Percentiles rank a stretch among this genome's conserved stretches.
phyloP scores from a whole-genome alignment of 2,797 vertebrate species.

The Falco novaeseelandiae region DNA sequence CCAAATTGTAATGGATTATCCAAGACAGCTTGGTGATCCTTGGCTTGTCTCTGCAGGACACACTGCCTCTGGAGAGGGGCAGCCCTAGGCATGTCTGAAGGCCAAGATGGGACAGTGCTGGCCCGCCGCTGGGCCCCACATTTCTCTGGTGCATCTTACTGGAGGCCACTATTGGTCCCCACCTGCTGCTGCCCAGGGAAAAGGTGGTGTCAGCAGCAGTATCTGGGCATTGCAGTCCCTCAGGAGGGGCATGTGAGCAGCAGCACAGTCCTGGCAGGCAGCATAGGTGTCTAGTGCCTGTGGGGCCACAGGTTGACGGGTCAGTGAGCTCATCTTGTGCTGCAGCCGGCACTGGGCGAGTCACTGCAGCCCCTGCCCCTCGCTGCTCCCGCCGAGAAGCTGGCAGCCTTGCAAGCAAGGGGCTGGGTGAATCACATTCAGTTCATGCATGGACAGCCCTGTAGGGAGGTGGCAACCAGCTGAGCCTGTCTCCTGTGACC shows the following conservation, averaged over 20 bases:
- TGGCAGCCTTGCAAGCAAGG: not conserved
- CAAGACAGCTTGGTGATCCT: not conserved
- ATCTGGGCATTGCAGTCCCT: accelerated
- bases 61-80: not conserved
- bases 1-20: not conserved
- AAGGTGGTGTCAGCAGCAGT: not conserved
- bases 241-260: not conserved
- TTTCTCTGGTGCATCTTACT: not conserved
- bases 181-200: not conserved
- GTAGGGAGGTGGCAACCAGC: not conserved
- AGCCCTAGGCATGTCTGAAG: not conserved
- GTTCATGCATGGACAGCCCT: not conserved
- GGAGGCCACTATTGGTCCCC: accelerated
- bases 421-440: not conserved
- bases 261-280: not conserved
- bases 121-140: not conserved
- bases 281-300: accelerated
- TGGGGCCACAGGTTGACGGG: accelerated
- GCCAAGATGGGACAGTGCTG: not conserved
- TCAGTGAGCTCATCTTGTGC: not conserved
- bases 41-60: not conserved
- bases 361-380: not conserved
- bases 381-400: accelerated
- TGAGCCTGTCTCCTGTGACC: not conserved
- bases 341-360: accelerated